phyloP scores from a whole-genome alignment of 2,888 invertebrate species.

The Andricus curvator region DNA sequence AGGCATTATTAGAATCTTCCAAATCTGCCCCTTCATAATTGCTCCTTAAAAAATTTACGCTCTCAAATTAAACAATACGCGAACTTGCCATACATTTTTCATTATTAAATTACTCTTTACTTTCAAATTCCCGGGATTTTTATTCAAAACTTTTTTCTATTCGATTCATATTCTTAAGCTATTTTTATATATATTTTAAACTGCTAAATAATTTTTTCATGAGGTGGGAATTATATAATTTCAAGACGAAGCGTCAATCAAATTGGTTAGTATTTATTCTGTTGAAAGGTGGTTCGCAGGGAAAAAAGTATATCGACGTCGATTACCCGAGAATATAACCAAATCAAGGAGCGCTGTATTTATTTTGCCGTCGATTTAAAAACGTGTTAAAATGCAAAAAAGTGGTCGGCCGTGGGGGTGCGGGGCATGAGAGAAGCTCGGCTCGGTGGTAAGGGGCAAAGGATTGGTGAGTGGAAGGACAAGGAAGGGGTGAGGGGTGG shows the following conservation, averaged over 20 bases:
- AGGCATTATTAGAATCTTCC: neutral
- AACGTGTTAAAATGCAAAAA: constrained; percentile 67
- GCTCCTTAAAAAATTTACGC: neutral
- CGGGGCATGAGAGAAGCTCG: constrained; percentile 55
- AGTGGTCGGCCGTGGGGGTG: constrained; percentile 47
- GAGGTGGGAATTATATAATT: neutral
- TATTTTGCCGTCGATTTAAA: constrained; percentile 65
- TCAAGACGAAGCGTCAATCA: neutral
- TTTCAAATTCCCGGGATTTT: too few relatives aligned
- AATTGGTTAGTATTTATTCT: neutral
- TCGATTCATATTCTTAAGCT: too few relatives aligned
- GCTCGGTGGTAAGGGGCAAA: constrained; percentile 53
- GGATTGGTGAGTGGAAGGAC: constrained; percentile 56
- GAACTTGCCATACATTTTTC: neutral
- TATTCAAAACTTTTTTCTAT: too few relatives aligned
- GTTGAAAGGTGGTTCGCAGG: neutral
- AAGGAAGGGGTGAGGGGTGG: constrained; percentile 63
- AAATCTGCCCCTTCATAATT: neutral
- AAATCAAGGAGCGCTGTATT: constrained; percentile 66
- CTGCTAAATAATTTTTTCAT: neutral
- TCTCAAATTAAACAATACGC: neutral
- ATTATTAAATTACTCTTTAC: too few relatives aligned
- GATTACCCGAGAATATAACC: constrained; percentile 62
- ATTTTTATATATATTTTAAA: too few relatives aligned
- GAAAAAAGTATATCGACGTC: constrained; percentile 48